Evolutionary conservation across 2,113 vertebrate species (phyloP).

Genomic region (Cranoglanis bouderius): DNA sequence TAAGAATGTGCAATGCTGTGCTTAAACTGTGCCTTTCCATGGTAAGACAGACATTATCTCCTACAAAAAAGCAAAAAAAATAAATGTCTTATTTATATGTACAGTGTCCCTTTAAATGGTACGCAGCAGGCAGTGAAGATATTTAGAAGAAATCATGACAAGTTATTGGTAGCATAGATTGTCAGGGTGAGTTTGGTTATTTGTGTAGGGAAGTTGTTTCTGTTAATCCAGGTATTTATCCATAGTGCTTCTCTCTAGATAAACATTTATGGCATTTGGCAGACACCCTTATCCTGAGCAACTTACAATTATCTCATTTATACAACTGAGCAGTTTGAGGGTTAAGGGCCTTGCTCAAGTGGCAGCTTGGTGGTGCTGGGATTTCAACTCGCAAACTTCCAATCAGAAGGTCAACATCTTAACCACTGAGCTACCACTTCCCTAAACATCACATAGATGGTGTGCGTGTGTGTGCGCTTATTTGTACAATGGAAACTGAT

Average conservation of each 20-base stretch:
- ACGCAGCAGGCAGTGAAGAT: not conserved
- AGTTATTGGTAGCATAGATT: not conserved
- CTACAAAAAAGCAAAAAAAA: not conserved
- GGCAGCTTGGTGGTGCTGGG: too few relatives aligned
- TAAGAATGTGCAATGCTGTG: not conserved
- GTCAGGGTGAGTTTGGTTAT: not conserved
- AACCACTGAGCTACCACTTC: too few relatives aligned
- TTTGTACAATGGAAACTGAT: not conserved
- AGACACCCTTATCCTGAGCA: too few relatives aligned
- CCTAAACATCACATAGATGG: too few relatives aligned
- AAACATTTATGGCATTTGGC: too few relatives aligned
- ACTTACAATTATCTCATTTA: too few relatives aligned
- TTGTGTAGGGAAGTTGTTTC: not conserved
- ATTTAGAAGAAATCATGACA: not conserved
- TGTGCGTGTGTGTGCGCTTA: not conserved
- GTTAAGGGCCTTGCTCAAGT: too few relatives aligned
- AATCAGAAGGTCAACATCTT: too few relatives aligned
- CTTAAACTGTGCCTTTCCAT: not conserved
- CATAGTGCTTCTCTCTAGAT: not conserved
- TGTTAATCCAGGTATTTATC: not conserved
- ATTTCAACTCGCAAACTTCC: too few relatives aligned
- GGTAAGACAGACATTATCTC: not conserved
- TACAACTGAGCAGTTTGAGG: too few relatives aligned
- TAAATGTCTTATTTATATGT: not conserved
- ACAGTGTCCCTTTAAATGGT: not conserved